Evolutionary conservation across 2,797 vertebrate species (phyloP).

Genomic region (Bradypus variegatus): DNA sequence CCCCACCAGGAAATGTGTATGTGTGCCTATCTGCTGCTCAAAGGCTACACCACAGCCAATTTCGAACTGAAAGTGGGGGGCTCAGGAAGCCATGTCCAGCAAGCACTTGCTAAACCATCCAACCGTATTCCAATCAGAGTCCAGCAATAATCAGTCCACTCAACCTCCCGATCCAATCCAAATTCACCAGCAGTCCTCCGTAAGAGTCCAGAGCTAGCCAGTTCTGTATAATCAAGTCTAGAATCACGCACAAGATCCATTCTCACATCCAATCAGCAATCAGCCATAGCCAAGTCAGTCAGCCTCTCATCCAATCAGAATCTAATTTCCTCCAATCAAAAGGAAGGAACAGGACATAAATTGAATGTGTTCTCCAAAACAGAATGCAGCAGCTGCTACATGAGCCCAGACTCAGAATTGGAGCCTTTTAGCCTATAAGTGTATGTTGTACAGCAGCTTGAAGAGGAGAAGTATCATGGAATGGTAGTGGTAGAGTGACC

Average conservation of each 20-base stretch:
- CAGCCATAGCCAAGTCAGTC: neutral
- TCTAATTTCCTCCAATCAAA: neutral
- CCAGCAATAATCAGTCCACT: neutral
- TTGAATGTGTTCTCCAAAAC: neutral
- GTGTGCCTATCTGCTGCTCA: neutral
- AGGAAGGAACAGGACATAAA: neutral
- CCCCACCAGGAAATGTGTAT: neutral
- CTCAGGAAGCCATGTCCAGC: neutral
- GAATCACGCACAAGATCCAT: conserved; percentile 3
- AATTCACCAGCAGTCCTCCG: neutral
- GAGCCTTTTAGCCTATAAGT: neutral
- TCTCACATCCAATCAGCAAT: conserved; percentile 20
- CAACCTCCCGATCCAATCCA: neutral
- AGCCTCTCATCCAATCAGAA: conserved; percentile 5
- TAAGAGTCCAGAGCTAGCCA: neutral
- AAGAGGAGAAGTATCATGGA: neutral
- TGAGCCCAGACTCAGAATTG: neutral
- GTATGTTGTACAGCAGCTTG: neutral
- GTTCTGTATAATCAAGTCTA: neutral
- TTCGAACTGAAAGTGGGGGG: neutral
- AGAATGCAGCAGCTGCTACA: neutral
- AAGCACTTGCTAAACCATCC: neutral
- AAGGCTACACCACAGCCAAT: neutral
- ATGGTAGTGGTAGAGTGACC: neutral
- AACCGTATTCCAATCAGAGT: neutral